Base-by-base conservation (phyloP, 2,888 invertebrate species). In the Coronaproctus castanopsis region DNA sequence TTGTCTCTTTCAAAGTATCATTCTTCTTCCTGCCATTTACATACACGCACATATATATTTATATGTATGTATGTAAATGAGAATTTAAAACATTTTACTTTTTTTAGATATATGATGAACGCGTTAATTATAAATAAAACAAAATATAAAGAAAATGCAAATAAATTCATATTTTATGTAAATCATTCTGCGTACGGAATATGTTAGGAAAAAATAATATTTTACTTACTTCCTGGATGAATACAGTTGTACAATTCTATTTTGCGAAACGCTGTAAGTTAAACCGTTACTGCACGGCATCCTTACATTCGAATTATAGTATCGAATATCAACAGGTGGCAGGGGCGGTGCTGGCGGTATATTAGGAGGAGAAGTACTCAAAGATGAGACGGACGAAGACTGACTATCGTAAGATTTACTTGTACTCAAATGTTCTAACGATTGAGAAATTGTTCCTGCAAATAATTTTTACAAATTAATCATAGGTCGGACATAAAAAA, bases 181-280 rank as follows among this genome's bases (percentile, higher is more conserved):
- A n/a, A n/a, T n/a, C n/a, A n/a, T n/a, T n/a, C n/a, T n/a, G n/a
- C n/a, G n/a, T n/a, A n/a, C n/a, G 21, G 14, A 52, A 2, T 52
- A 19, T 21, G 5, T 52, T 21, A 52, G 3, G 3, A 52, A 52
- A 52, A 21, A 21, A n/a, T 21, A 21, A 52, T 55, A 36, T 49
- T 50, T 36, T 18, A 63, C 55, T 64, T 59, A 67, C 67, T 66
- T 66, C 21, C 65, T 65, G 20, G 64, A 60, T 21, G 64, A 64
- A 52, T 66, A 65, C 24, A 90, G 76, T 67, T 88, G 82, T 63
- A 89, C 81, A 67, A 89, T 87, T 76, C 88, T 86, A 72, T 90
- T 90, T 67, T 88, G 90, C 54, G 90, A 89, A 24, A 90, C 89
- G 71, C 88, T 88, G 73, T 90, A 90, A 65, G 84, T 83, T 67